Base-by-base conservation (phyloP, 2,888 invertebrate species). In the Temnothorax ravouxi region DNA sequence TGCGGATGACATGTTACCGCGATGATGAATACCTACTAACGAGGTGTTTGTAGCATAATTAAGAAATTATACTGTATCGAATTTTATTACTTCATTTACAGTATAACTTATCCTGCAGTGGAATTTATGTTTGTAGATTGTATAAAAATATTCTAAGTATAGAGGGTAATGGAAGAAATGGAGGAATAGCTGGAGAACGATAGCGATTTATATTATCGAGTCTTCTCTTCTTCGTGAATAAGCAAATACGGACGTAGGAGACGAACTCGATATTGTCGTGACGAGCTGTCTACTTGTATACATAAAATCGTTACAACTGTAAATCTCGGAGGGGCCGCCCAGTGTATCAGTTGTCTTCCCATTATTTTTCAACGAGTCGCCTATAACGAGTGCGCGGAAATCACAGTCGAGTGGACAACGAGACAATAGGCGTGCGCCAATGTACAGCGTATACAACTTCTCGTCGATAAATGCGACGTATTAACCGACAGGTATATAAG, bases 381-480 rank as follows among this genome's bases (percentile, higher is more conserved):
- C 18, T 50, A 18, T 38, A 76, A 75, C 75, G 77, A 79, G 56
- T 38, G 71, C 71, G 44, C 79, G 71, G 79, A 38, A 80, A 80
- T 80, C 79, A 47, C 79, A 80, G 79, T 71, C 59, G 79, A 79
- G 79, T 80, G 71, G 79, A 80, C 79, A 59, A 71, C 79, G 71
- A 50, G 71, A 80, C 79, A 80, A 80, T 80, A 47, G 79, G 79
- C 59, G 47, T n/a, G 59, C 59, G 56, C 59, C 79, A 71, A 61
- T 79, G 47, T 69, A 29, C 29, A 69, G 56, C 56, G 44, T 80
- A 52, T 80, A 52, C 29, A 84, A 69, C 82, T 62, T 79, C 77
- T 67, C 62, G 71, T 69, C 80, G 89, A 89, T 88, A 86, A 89
- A 88, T 88, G 64, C 83, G 44, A 38, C 66, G 88, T 77, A 88